Evolutionary conservation across 2,113 vertebrate species (phyloP).

Genomic region (Poeciliopsis occidentalis): DNA sequence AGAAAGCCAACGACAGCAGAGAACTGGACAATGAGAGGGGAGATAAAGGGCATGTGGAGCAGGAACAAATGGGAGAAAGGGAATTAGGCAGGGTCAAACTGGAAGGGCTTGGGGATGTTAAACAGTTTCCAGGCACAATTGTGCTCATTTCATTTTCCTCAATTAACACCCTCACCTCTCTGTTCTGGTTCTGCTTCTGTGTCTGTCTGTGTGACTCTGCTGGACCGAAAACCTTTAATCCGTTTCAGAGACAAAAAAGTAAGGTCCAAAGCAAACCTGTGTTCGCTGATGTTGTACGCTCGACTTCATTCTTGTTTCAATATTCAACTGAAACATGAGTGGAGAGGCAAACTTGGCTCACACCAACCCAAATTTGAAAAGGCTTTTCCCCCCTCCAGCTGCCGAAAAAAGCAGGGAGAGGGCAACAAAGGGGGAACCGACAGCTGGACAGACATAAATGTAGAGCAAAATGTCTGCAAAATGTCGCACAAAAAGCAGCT

Average conservation of each 20-base stretch:
- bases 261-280: not conserved
- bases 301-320: constrained; percentile 58
- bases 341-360: constrained; percentile 77
- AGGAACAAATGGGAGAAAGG: constrained; percentile 17
- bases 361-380: constrained; percentile 64
- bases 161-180: constrained; percentile 47
- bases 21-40: constrained; percentile 4
- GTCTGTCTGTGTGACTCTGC: constrained; percentile 35
- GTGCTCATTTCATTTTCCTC: constrained; percentile 46
- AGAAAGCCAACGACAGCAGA: not conserved
- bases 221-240: constrained; percentile 14
- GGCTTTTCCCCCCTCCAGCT: constrained; percentile 30
- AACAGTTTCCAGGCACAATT: constrained; percentile 10
- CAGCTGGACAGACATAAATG: constrained; percentile 48
- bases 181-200: constrained; percentile 38
- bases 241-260: constrained; percentile 1
- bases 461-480: constrained; percentile 33
- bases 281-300: constrained; percentile 20
- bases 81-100: constrained; percentile 2
- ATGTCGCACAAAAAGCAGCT: constrained; percentile 23
- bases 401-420: constrained; percentile 42
- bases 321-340: constrained; percentile 56
- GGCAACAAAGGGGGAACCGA: constrained; percentile 20
- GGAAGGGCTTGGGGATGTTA: constrained; percentile 16
- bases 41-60: not conserved